A percentile compares a stretch with the other conserved stretches of the same genome.
These are phyloP conservation scores for Cheilosia variabilis DNA, from an alignment of 2,888 invertebrate species.

Conservation along the genomic window DNA sequence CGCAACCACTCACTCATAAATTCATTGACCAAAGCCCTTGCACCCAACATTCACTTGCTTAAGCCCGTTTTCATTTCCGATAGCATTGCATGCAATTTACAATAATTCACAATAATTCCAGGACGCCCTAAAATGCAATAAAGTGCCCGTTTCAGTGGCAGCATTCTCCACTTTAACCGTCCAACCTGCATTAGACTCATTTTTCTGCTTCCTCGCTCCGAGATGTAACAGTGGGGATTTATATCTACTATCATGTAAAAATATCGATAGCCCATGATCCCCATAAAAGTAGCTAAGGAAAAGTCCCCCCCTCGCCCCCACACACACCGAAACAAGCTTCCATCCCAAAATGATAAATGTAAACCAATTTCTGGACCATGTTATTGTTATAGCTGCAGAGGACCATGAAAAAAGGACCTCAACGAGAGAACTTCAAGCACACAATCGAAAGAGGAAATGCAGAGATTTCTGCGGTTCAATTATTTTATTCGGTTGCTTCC, in stretches of 20 bases:
- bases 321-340: neutral
- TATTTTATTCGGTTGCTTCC: constrained; percentile 74
- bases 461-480: constrained; percentile 74
- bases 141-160: neutral
- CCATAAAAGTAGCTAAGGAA: constrained; percentile 63
- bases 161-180: constrained; percentile 10
- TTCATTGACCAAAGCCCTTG: constrained; percentile 1
- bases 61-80: constrained; percentile 46
- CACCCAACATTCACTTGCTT: constrained; percentile 28
- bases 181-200: constrained; percentile 59
- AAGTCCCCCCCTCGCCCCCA: neutral
- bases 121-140: constrained; percentile 34
- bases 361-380: constrained; percentile 71
- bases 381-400: constrained; percentile 57
- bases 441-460: constrained; percentile 48
- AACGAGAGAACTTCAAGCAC: constrained; percentile 32
- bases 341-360: constrained; percentile 60
- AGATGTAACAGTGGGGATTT: constrained; percentile 59
- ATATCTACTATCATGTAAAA: constrained; percentile 52
- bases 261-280: constrained; percentile 71
- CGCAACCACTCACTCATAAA: constrained; percentile 7
- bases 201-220: constrained; percentile 56
- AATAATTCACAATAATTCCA: constrained; percentile 61
- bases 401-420: constrained; percentile 22
- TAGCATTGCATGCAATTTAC: constrained; percentile 42